A percentile compares a stretch with the other conserved stretches of the same genome.
Evolutionary conservation across 1,140 invertebrate genomes (phyloP).

Genomic region (Drosophila suzukii): DNA sequence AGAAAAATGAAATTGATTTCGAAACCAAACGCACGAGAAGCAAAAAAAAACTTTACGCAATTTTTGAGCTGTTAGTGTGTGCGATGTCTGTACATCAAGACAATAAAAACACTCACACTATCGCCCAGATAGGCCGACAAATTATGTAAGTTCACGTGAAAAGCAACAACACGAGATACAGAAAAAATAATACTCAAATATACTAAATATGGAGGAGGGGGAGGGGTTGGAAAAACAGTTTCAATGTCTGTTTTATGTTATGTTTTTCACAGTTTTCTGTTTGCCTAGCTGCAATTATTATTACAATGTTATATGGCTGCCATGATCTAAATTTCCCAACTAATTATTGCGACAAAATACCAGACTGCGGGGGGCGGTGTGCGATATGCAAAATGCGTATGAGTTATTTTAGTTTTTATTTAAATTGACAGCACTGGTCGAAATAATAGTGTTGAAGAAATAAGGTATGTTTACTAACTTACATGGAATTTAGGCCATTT

Average conservation of each 20-base stretch:
- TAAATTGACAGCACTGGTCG: neutral
- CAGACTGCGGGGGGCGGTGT: conserved; percentile 25
- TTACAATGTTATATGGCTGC: conserved; percentile 73
- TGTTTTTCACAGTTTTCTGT: conserved; percentile 32
- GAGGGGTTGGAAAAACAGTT: conserved; percentile 20
- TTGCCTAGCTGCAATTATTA: conserved; percentile 67
- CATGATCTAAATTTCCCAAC: conserved; percentile 75
- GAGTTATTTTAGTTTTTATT: conserved; percentile 39
- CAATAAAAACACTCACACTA: conserved; percentile 9
- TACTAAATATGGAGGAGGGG: conserved; percentile 9
- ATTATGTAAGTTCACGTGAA: conserved; percentile 69
- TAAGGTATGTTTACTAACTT: neutral
- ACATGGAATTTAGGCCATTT: too few relatives aligned
- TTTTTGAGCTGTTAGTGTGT: conserved; percentile 17
- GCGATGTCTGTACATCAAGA: conserved; percentile 28
- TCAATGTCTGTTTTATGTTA: conserved; percentile 44
- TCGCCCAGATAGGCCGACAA: conserved; percentile 1
- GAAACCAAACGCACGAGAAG: conserved; percentile 58
- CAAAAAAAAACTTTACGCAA: conserved; percentile 41
- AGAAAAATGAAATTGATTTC: conserved; percentile 53
- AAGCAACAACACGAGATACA: conserved; percentile 43
- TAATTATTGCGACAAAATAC: conserved; percentile 72
- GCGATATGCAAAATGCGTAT: conserved; percentile 47
- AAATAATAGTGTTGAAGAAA: neutral
- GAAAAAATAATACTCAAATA: conserved; percentile 22